Conservation (phyloP, 2,797 vertebrate species). For the Betta splendens region DNA sequence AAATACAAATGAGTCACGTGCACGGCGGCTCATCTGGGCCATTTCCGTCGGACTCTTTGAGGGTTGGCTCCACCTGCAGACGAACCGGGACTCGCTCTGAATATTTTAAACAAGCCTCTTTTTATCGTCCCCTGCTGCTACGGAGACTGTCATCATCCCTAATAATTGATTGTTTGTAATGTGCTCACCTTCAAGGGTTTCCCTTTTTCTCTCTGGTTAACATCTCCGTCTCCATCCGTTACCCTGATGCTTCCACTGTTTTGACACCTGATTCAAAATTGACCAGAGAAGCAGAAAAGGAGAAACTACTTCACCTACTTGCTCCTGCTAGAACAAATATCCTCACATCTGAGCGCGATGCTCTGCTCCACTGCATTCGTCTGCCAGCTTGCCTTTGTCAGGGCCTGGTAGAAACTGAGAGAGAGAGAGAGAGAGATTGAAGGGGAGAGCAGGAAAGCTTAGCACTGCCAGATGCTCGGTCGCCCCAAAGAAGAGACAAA, state of each 20-base stretch:
- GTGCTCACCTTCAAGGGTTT: background rate
- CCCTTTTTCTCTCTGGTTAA: slow-evolving; percentile 22
- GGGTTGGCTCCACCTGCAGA: slow-evolving; percentile 11
- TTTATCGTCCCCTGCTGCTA: background rate
- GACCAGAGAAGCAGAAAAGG: slow-evolving; percentile 51
- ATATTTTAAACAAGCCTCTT: slow-evolving; percentile 11
- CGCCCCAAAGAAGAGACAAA: slow-evolving; percentile 50
- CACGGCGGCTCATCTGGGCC: slow-evolving; percentile 43
- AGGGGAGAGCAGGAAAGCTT: slow-evolving; percentile 39
- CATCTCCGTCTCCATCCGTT: slow-evolving; percentile 49
- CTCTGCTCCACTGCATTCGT: slow-evolving; percentile 68
- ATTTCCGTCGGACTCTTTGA: slow-evolving; percentile 24
- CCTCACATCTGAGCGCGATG: slow-evolving; percentile 57
- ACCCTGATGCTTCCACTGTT: slow-evolving; percentile 18
- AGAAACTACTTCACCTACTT: slow-evolving; percentile 44
- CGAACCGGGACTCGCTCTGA: slow-evolving; percentile 12
- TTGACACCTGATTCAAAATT: slow-evolving; percentile 46
- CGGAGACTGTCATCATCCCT: background rate
- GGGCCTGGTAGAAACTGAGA: slow-evolving; percentile 36
- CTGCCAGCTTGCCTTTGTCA: slow-evolving; percentile 64
- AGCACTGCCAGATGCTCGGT: slow-evolving; percentile 62
- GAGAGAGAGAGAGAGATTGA: slow-evolving; percentile 36
- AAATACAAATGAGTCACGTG: slow-evolving; percentile 55
- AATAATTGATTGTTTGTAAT: background rate
- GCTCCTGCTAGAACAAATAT: slow-evolving; percentile 52